These are phyloP conservation scores for Drosophila bunnanda DNA, from an alignment of 2,888 invertebrate genomes.

Conservation along the genomic window DNA sequence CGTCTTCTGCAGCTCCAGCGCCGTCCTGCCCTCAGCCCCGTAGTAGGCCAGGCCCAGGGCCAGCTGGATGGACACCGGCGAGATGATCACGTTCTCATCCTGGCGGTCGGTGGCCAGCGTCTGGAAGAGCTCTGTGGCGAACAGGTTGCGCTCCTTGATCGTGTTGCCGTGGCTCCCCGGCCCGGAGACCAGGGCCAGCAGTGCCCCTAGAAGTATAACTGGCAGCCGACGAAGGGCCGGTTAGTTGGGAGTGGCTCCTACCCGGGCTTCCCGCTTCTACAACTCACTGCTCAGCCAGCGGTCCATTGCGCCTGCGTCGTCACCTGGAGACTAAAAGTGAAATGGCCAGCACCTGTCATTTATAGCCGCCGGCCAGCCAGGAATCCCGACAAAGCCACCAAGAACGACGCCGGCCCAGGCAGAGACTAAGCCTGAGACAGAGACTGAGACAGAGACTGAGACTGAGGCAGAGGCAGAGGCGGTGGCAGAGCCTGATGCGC, in stretches of 20 bases:
- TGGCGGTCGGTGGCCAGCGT: slow-evolving; percentile 78
- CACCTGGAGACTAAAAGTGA: slow-evolving; percentile 73
- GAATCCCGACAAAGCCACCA: slow-evolving; percentile 26
- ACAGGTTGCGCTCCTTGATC: slow-evolving; percentile 79
- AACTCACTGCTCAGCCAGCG: slow-evolving; percentile 57
- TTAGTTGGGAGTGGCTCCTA: not conserved
- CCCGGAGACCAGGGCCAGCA: slow-evolving; percentile 29
- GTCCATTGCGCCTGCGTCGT: slow-evolving; percentile 71
- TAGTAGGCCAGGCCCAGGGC: slow-evolving; percentile 80
- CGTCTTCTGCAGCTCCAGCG: slow-evolving; percentile 73
- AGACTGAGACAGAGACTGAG: slow-evolving; percentile 15
- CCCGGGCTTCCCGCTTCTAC: not conserved
- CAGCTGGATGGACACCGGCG: slow-evolving; percentile 79
- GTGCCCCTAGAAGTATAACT: slow-evolving; percentile 30
- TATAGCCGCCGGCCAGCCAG: slow-evolving; percentile 62
- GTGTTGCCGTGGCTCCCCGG: slow-evolving; percentile 58
- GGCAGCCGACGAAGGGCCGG: not conserved
- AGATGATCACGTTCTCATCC: slow-evolving; percentile 80
- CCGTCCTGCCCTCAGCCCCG: slow-evolving; percentile 77
- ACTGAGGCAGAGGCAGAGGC: slow-evolving; percentile 35
- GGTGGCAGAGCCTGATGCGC: slow-evolving; percentile 47
- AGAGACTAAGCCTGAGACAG: slow-evolving; percentile 13
- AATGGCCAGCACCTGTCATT: slow-evolving; percentile 70
- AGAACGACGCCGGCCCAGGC: slow-evolving; percentile 44
- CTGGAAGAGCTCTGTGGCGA: slow-evolving; percentile 81